Base-by-base conservation (phyloP, 2,113 vertebrate species). In the Paedocypris sp. region DNA sequence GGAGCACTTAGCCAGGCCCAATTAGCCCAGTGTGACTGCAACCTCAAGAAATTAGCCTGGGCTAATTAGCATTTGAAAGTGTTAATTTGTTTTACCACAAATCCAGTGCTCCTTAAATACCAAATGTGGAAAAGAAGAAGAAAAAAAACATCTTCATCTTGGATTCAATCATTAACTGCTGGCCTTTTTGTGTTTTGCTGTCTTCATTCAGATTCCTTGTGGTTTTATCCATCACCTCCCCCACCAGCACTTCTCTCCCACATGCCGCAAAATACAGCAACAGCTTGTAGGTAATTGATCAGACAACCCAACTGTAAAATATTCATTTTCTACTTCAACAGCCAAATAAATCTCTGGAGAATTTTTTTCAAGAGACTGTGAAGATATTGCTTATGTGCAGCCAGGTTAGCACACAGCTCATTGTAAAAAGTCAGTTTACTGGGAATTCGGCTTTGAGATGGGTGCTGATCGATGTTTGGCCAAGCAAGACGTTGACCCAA, bases 261-360 rank as follows among this genome's bases (percentile, higher is more conserved):
- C 86, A 85, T 83, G 87, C 89, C 88, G 88, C 90, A 88, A 91
- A 93, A 91, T 92, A 86, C 85, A 85, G 88, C 87, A 91, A 91
- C 91, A 94, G 93, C 92, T 97, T 97, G 94, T 93, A 94, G 89
- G 93, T 95, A 97, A 98, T 97, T 97, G 92, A 98, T 98, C 90
- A 96, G 92, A 89, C 90, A 94, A 97, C 91, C 93, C 90, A 94
- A 97, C 89, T 97, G 93, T 96, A 96, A 97, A 97, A 97, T 96
- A 98, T 96, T 97, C 89, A 98, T 98, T 98, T 98, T 97, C 93
- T 97, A 93, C 94, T 96, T 94, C 90, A 98, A 91, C 90, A 92
- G 88, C 85, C 90, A 95, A 92, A 95, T 94, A 96, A 96, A 94
- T 94, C 93, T 93, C 90, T 77, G 63, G 90, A 90, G 91, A 93